These are phyloP conservation scores for Geococcyx californianus DNA, from an alignment of 2,113 vertebrate genomes.

Conservation along the genomic window DNA sequence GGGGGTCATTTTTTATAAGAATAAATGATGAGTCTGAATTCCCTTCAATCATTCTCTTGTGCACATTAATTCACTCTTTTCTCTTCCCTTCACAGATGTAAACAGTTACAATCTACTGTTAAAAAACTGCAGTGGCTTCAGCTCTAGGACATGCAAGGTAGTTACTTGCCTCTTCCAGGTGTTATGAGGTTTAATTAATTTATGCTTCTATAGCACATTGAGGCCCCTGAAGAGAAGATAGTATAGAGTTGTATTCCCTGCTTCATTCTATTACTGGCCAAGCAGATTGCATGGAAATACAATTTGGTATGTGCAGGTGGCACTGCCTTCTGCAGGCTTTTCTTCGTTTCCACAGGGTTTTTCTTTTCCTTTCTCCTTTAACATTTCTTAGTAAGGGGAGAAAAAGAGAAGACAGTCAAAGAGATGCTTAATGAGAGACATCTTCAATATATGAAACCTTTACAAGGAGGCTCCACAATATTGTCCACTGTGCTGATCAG, in stretches of 20 bases:
- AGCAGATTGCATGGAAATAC: constrained; percentile 7
- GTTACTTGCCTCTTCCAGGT: not conserved
- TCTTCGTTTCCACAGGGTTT: not conserved
- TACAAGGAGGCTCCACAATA: not conserved
- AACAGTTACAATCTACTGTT: not conserved
- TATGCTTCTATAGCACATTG: not conserved
- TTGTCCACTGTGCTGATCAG: not conserved
- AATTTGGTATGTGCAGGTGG: not conserved
- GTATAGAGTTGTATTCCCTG: not conserved
- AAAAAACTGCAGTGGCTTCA: not conserved
- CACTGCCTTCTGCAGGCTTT: not conserved
- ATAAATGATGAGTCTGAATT: not conserved
- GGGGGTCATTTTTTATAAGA: not conserved
- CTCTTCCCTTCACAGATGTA: not conserved
- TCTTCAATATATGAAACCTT: not conserved
- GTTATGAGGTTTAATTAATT: not conserved
- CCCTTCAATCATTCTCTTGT: not conserved
- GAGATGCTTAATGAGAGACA: not conserved
- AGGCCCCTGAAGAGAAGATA: not conserved
- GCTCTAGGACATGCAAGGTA: not conserved
- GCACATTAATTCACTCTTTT: not conserved
- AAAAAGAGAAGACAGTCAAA: not conserved
- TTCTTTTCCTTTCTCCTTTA: not conserved
- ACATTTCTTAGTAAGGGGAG: not conserved
- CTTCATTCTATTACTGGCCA: not conserved